Percentiles rank a stretch among this genome's conserved stretches.
Evolutionary conservation across 1,140 invertebrate genomes (phyloP).

Genomic region (Scaptodrosophila lebanonensis): DNA sequence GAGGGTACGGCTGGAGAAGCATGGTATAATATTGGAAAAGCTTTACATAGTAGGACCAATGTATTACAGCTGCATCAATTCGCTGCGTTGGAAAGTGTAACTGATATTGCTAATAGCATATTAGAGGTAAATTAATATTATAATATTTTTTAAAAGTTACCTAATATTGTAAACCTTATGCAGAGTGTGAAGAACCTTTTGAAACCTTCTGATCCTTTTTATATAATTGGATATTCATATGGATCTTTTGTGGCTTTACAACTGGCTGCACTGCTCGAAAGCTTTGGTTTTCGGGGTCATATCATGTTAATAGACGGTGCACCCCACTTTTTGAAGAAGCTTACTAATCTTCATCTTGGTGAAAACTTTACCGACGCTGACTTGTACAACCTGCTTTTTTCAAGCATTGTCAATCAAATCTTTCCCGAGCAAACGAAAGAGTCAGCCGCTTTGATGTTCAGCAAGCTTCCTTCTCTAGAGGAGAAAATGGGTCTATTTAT

Average conservation of each 20-base stretch:
- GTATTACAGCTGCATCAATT: constrained; percentile 59
- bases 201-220: constrained; percentile 79
- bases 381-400: constrained; percentile 80
- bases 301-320: constrained; percentile 81
- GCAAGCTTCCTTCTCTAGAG: constrained; percentile 44
- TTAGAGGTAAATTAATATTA: constrained; percentile 46
- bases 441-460: constrained; percentile 75
- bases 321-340: constrained; percentile 79
- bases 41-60: constrained; percentile 37
- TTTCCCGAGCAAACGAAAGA: constrained; percentile 79
- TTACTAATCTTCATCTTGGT: constrained; percentile 74
- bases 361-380: constrained; percentile 77
- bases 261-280: constrained; percentile 79
- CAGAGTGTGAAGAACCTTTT: constrained; percentile 80
- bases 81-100: constrained; percentile 41
- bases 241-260: constrained; percentile 81
- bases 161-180: not conserved
- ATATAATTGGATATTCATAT: constrained; percentile 83
- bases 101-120: constrained; percentile 40
- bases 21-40: constrained; percentile 59
- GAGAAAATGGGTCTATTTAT: constrained; percentile 60
- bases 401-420: constrained; percentile 78
- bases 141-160: not conserved
- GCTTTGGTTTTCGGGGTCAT: constrained; percentile 78
- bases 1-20: constrained; percentile 83